Evolutionary conservation across 1,140 invertebrate genomes (phyloP), one percentile per base, ranked within the genome.

Genomic region (Heliconius congener): DNA sequence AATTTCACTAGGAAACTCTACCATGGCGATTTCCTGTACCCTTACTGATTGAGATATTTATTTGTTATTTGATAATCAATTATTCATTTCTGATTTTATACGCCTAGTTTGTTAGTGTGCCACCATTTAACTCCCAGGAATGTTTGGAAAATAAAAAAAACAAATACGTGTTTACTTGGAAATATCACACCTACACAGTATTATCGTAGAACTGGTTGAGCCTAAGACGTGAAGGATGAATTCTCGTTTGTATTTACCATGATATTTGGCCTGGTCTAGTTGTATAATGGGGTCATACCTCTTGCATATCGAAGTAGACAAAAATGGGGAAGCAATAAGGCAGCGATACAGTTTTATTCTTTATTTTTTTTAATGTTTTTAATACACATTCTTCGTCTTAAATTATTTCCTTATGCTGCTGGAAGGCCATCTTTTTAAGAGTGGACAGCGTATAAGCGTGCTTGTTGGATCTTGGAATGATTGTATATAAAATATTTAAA

Each of bases 1-100:
- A 81, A 81, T 81, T 81, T 81, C 80, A 73, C 73, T 75, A 37
- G 50, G 76, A 74, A 81, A 77, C 76, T 81, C 75, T 18, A 39
- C 76, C 66, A 57, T 39, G 39, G 76, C 76, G 75, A 78, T 80
- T 80, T 80, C 79, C 75, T 80, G 71, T 70, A 60, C 79, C 42
- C 57, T 80, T 76, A 46, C 71, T 77, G 71, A 80, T 80, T 80
- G 73, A 75, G 72, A 72, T 79, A 71, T 74, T 78, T 66, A 27
- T 60, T 57, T 72, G n/a, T 46, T 46, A 34, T 77, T 46, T 1
- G 46, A 27, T 46, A 77, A 13, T 30, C 23, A 16, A 27, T 66
- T 66, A 66, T 66, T 30, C n/a, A 66, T 66, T 23, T 66, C 11
- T 27, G 23, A 57, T 8, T 46, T 46, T 46, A 23, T 23, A 23